Conservation (phyloP, 2,113 vertebrate species). For the Misgurnus mizolepis region DNA sequence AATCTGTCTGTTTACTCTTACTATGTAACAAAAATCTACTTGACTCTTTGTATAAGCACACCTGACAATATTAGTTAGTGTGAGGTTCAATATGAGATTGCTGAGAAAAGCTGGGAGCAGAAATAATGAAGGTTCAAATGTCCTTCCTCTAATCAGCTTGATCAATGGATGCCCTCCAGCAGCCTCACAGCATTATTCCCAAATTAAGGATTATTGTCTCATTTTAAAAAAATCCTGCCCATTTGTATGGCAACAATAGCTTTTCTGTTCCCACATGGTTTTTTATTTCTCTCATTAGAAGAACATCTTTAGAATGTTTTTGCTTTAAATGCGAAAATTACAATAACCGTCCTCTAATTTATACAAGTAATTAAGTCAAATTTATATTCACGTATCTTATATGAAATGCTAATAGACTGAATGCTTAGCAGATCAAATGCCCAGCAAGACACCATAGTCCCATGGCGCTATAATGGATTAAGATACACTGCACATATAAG, state of each 20-base stretch:
- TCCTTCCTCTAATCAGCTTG: slow-evolving; percentile 43
- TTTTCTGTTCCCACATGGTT: slow-evolving; percentile 18
- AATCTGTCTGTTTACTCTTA: slow-evolving; percentile 15
- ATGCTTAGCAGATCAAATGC: slow-evolving; percentile 50
- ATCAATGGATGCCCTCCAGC: slow-evolving; percentile 52
- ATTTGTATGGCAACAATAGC: slow-evolving; percentile 17
- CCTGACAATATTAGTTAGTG: slow-evolving; percentile 31
- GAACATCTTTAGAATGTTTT: slow-evolving; percentile 3
- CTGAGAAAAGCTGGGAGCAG: slow-evolving; percentile 12
- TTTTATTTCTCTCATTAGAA: slow-evolving; percentile 10
- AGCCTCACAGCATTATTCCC: slow-evolving; percentile 42
- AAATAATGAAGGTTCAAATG: slow-evolving; percentile 52
- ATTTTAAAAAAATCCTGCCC: slow-evolving; percentile 36
- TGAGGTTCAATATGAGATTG: slow-evolving; percentile 20
- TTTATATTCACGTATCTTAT: slow-evolving; percentile 43
- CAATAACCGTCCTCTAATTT: slow-evolving; percentile 38
- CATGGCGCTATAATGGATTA: slow-evolving; percentile 51
- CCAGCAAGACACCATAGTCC: slow-evolving; percentile 38
- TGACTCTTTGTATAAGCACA: neutral
- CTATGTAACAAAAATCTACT: neutral
- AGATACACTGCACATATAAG: slow-evolving; percentile 23
- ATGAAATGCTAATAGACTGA: slow-evolving; percentile 51
- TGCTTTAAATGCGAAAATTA: slow-evolving; percentile 24
- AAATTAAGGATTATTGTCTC: slow-evolving; percentile 50
- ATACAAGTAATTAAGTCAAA: slow-evolving; percentile 48